A percentile compares a stretch with the other conserved stretches of the same genome.
Conservation (phyloP, 2,888 invertebrate genomes). For the Chymomyza procnemis region DNA sequence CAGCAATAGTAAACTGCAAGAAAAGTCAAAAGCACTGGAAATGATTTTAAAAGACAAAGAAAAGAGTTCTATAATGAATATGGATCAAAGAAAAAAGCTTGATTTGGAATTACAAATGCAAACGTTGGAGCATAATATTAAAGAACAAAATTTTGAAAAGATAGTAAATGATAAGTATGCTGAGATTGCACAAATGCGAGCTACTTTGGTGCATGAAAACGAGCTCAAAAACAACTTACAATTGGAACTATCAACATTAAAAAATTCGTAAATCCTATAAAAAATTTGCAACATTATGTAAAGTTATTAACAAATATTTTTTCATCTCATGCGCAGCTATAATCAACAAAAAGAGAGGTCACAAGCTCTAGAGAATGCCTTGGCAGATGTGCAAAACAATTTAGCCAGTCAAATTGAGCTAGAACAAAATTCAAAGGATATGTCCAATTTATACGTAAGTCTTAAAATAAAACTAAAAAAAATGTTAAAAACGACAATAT, state of each 20-base stretch:
- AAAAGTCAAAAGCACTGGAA: no score
- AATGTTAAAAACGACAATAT: slow-evolving; percentile 23
- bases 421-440: not conserved
- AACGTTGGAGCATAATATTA: not conserved
- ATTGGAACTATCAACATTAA: slow-evolving; percentile 6
- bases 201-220: not conserved
- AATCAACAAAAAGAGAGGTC: not conserved
- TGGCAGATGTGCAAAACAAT: not conserved
- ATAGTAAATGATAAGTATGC: not conserved
- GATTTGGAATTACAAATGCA: no score
- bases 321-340: slow-evolving; percentile 6
- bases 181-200: slow-evolving; percentile 18
- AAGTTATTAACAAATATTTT: not conserved
- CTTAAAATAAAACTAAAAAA: not conserved
- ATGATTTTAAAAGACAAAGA: no score
- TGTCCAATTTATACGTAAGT: not conserved
- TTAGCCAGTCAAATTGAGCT: not conserved
- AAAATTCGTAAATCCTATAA: slow-evolving; percentile 24
- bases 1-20: no score
- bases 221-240: not conserved
- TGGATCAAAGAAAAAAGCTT: no score
- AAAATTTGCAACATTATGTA: not conserved
- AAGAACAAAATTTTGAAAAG: not conserved
- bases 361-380: slow-evolving; percentile 2
- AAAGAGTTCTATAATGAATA: no score